Evolutionary conservation across 2,113 vertebrate genomes (phyloP).

Genomic region (Amia ocellicauda): DNA sequence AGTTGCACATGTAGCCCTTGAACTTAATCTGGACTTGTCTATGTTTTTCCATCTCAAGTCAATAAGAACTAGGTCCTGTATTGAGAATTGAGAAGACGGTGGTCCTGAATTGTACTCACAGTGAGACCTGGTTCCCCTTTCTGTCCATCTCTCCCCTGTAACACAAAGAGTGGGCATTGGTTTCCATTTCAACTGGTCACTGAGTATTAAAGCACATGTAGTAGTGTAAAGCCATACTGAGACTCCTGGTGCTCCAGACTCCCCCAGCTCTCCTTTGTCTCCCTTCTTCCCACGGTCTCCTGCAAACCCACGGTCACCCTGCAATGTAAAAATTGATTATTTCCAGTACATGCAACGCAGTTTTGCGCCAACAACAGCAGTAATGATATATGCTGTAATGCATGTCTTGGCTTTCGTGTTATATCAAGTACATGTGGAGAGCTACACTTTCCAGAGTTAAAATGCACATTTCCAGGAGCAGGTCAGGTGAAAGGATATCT

Average conservation of each 20-base stretch:
- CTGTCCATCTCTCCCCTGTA: slow-evolving; percentile 67
- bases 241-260: slow-evolving; percentile 64
- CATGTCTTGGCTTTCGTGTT: background rate
- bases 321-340: slow-evolving; percentile 15
- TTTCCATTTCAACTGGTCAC: no score
- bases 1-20: no score
- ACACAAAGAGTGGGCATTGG: background rate
- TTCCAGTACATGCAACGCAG: slow-evolving; percentile 1
- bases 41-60: no score
- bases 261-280: slow-evolving; percentile 74
- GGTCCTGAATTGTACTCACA: slow-evolving; percentile 62
- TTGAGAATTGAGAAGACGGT: no score
- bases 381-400: background rate
- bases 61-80: no score
- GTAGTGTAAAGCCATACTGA: slow-evolving; percentile 52
- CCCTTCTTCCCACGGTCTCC: slow-evolving; percentile 74
- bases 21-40: no score
- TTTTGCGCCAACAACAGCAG: background rate
- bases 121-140: slow-evolving; percentile 77
- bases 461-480: no score
- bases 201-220: no score
- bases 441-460: no score
- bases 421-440: no score
- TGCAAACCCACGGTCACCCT: slow-evolving; percentile 72
- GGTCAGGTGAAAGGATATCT: no score